phyloP scores from a whole-genome alignment of 2,888 invertebrate species.

The Oligia fasciuncula region DNA sequence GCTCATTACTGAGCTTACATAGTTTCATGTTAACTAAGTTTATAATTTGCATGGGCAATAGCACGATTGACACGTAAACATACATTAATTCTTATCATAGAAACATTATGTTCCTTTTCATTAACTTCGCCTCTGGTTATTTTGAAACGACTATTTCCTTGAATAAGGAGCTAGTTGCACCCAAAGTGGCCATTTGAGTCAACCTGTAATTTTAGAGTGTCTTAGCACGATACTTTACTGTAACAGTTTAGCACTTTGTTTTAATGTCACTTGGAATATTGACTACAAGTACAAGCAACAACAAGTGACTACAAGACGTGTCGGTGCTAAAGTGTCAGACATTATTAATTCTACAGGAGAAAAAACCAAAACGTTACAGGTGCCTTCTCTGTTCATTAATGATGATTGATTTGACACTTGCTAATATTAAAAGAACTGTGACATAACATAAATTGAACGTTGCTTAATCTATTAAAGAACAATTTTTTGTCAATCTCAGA shows the following conservation, averaged over 20 bases:
- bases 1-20: conserved; percentile 43
- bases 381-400: neutral
- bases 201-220: conserved; percentile 25
- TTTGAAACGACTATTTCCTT: conserved; percentile 24
- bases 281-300: neutral
- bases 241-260: conserved; percentile 1
- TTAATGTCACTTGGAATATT: conserved; percentile 10
- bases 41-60: conserved; percentile 56
- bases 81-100: conserved; percentile 43
- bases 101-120: conserved; percentile 21
- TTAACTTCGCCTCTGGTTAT: conserved; percentile 8
- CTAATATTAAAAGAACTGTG: conserved; percentile 11
- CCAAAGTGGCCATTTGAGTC: conserved; percentile 14
- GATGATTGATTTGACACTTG: conserved; percentile 35
- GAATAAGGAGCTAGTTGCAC: neutral
- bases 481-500: neutral
- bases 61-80: conserved; percentile 51
- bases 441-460: neutral
- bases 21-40: conserved; percentile 49
- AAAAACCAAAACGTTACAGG: neutral
- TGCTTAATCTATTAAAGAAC: neutral
- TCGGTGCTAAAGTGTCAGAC: neutral
- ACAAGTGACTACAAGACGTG: too few relatives aligned
- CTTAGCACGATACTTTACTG: conserved; percentile 16
- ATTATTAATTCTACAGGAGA: neutral